A percentile compares a stretch with the other conserved stretches of the same genome.
Conservation (phyloP, 2,797 vertebrate genomes). For the Coilia nasus region DNA sequence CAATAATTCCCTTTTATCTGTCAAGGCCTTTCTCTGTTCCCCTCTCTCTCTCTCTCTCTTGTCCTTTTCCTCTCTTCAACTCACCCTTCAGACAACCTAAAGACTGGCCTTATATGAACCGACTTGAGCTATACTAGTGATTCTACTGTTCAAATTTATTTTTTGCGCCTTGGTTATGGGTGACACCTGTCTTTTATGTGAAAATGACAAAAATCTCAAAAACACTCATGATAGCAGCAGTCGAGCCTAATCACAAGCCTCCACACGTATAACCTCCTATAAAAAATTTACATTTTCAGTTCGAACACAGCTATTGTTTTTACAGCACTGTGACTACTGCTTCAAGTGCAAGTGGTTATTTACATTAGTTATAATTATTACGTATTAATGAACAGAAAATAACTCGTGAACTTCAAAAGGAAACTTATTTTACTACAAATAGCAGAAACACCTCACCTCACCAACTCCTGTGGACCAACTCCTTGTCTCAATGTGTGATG, state of each 20-base stretch:
- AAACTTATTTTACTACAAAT: neutral
- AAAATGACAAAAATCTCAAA: neutral
- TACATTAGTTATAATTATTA: neutral
- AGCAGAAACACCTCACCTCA: neutral
- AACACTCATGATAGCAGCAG: neutral
- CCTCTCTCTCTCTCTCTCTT: neutral
- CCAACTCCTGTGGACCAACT: neutral
- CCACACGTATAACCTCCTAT: neutral
- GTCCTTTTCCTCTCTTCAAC: neutral
- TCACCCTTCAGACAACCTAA: neutral
- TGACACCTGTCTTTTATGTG: neutral
- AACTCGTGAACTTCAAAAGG: neutral
- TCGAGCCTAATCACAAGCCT: neutral
- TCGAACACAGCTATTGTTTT: neutral
- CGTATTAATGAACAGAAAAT: neutral
- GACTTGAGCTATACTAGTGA: neutral
- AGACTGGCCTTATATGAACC: slow-evolving; percentile 8
- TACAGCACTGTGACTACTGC: neutral
- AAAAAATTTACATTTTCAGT: neutral
- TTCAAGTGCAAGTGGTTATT: neutral
- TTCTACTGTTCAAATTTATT: neutral
- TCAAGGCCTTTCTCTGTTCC: neutral
- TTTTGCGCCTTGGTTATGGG: neutral
- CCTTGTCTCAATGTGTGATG: neutral
- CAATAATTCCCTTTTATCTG: neutral